Base-by-base conservation (phyloP, 1,140 invertebrate genomes). In the Drosophila navojoa region DNA sequence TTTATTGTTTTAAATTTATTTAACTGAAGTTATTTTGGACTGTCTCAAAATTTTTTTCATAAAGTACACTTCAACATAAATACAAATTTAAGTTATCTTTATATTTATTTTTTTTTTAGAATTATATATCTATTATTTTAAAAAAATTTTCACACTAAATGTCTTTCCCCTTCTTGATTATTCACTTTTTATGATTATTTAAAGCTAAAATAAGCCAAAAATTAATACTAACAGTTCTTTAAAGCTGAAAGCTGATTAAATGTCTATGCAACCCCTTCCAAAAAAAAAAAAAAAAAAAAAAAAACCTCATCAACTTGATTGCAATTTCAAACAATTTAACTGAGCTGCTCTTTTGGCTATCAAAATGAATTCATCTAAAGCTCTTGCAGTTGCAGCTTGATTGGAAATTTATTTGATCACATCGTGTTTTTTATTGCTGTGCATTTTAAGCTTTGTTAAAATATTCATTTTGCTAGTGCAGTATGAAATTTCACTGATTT, bases 401-500 rank as follows among this genome's bases (percentile, higher is more conserved):
- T 32, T 15, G 25, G 15, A 59, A 59, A 55, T 47, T 13, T 19
- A 27, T 29, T 45, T 6, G 1, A 45, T 25, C 22, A 1, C 3
- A n/a, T 6, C 9, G 32, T 35, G 4, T 42, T 57, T 57, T 57
- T 54, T 35, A 3, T 42, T 57, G 25, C 40, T 54, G 0, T 44
- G 22, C 2, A 25, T 25, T 57, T 25, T 15, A 27, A 29, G 55
- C 19, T 58, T 45, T 58, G 22, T 57, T 16, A 16, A 27, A 58
- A 42, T 44, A 57, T 52, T 45, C 27, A n/a, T 35, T 38, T 40
- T 22, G n/a, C 15, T 0, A 25, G 47, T n/a, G 47, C 42, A 19
- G n/a, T 11, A 19, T 29, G 16, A 16, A 38, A 50, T 22, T 60
- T 49, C 19, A 5, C 35, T 50, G 64, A 61, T 55, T 69, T 50